phyloP scores from a whole-genome alignment of 2,797 vertebrate genomes.

The Tokudaia muenninki region DNA sequence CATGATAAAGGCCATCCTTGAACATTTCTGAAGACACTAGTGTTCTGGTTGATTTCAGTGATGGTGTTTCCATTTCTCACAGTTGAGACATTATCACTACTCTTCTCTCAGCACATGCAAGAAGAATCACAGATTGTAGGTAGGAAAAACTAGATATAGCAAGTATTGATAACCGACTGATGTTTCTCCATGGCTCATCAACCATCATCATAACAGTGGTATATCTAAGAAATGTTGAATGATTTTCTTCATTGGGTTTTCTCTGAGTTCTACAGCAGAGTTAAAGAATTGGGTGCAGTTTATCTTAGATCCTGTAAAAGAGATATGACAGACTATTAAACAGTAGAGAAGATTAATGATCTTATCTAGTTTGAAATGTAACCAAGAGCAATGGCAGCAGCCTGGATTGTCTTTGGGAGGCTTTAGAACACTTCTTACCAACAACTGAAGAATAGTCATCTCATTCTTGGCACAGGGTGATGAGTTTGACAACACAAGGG shows the following conservation, averaged over 20 bases:
- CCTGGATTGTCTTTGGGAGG: neutral
- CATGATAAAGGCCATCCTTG: neutral
- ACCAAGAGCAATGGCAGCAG: neutral
- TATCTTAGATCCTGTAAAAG: neutral
- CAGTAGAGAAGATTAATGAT: neutral
- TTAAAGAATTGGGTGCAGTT: neutral
- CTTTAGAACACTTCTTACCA: neutral
- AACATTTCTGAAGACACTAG: neutral
- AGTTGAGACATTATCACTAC: neutral
- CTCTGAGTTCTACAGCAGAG: rapidly evolving
- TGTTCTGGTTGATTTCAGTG: neutral
- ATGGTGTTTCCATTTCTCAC: neutral
- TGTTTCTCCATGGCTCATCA: neutral
- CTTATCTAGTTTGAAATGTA: neutral
- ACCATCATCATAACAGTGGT: neutral
- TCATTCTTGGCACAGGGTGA: too few relatives aligned
- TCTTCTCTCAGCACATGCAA: rapidly evolving
- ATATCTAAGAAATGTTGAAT: neutral
- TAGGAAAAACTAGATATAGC: neutral
- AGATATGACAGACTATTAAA: neutral
- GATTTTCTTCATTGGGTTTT: neutral
- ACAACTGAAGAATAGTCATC: neutral
- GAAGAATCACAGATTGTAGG: neutral
- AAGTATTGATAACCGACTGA: rapidly evolving
- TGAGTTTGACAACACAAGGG: neutral